These are phyloP conservation scores for Nannobrachium achirus DNA, from an alignment of 2,113 vertebrate species.

Conservation along the genomic window DNA sequence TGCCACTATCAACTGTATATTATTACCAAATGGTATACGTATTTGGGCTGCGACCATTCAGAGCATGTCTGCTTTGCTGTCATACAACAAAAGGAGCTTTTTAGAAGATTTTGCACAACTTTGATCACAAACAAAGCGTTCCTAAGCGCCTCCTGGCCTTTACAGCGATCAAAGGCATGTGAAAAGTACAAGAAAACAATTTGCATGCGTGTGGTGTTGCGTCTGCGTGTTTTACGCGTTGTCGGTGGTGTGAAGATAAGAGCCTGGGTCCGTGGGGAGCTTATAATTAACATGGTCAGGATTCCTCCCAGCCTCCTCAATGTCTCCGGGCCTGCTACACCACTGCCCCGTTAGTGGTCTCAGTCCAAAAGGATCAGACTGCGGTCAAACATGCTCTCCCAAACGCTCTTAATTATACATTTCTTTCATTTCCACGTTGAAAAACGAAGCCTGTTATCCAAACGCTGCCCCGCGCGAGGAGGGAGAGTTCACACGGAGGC, in stretches of 20 bases:
- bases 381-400: slow-evolving; percentile 17
- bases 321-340: slow-evolving; percentile 34
- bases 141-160: slow-evolving; percentile 9
- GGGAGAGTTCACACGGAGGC: not conserved
- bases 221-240: slow-evolving; percentile 42
- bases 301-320: slow-evolving; percentile 51
- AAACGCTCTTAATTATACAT: slow-evolving; percentile 12
- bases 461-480: slow-evolving; percentile 5
- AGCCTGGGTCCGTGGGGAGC: slow-evolving; percentile 34
- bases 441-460: slow-evolving; percentile 3
- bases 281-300: slow-evolving; percentile 66
- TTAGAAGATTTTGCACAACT: slow-evolving; percentile 2
- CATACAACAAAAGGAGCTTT: not conserved
- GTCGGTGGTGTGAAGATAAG: slow-evolving; percentile 61
- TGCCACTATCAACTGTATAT: too few species aligned
- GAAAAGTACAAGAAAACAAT: not conserved
- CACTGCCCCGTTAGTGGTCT: slow-evolving; percentile 19
- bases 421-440: slow-evolving; percentile 15
- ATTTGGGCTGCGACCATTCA: not conserved
- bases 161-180: slow-evolving; percentile 2
- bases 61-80: not conserved
- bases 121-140: slow-evolving; percentile 2
- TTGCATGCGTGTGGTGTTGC: slow-evolving; percentile 6
- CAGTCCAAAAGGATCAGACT: slow-evolving; percentile 24
- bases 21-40: not conserved